A percentile compares a stretch with the other conserved stretches of the same genome.
Conservation (phyloP, 64 coral and sea anemone species). For the Montipora foliosa region DNA sequence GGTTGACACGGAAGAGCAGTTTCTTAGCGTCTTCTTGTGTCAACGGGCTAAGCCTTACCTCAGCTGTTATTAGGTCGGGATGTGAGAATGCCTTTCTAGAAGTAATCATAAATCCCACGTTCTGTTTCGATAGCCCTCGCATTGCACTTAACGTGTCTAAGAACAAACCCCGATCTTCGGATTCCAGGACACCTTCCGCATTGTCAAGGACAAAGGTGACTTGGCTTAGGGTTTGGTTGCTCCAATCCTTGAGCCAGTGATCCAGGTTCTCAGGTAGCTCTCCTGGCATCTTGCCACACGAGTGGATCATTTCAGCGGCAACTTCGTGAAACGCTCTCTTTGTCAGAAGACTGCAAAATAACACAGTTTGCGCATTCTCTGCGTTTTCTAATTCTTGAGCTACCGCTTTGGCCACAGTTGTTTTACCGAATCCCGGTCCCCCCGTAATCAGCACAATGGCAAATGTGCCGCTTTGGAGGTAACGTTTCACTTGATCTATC, state of each 20-base stretch:
- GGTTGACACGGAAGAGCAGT: background rate
- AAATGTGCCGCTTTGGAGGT: background rate
- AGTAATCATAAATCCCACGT: constrained; percentile 8
- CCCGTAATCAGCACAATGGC: constrained; percentile 4
- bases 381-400: constrained; percentile 5
- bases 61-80: background rate
- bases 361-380: background rate
- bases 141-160: constrained; percentile 19
- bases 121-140: constrained; percentile 1
- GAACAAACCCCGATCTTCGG: constrained; percentile 1
- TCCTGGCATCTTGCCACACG: background rate
- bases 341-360: constrained; percentile 38
- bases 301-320: constrained; percentile 13
- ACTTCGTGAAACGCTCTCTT: constrained; percentile 30
- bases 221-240: background rate
- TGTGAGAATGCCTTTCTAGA: background rate
- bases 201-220: constrained; percentile 46
- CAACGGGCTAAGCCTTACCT: background rate
- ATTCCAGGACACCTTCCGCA: constrained; percentile 27
- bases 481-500: background rate
- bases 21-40: background rate
- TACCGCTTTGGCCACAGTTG: constrained; percentile 19
- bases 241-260: constrained; percentile 35
- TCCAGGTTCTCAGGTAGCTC: constrained; percentile 23
- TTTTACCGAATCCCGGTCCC: constrained; percentile 53